These are phyloP conservation scores for Athripsodes cinereus DNA, from an alignment of 2,888 invertebrate species.

Conservation along the genomic window DNA sequence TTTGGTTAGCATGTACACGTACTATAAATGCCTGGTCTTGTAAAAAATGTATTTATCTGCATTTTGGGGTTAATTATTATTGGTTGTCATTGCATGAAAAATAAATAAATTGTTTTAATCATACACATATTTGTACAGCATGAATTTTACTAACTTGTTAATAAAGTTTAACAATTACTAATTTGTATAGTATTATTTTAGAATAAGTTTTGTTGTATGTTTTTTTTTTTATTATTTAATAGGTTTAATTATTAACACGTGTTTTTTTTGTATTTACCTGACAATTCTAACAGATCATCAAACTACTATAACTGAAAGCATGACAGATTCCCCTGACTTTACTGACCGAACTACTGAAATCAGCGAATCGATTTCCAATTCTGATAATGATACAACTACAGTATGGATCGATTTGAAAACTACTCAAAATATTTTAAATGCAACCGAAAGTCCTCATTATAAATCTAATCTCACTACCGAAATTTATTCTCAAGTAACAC, in stretches of 20 bases:
- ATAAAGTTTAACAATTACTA: not conserved
- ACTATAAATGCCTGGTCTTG: not conserved
- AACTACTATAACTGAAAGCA: slow-evolving; percentile 29
- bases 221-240: not conserved
- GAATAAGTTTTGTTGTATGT: not conserved
- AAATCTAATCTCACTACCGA: not conserved
- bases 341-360: not conserved
- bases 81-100: not conserved
- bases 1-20: too few species aligned
- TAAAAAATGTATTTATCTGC: not conserved
- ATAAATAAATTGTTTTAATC: not conserved
- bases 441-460: not conserved
- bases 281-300: slow-evolving; percentile 27
- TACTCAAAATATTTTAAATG: not conserved
- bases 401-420: not conserved
- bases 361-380: not conserved
- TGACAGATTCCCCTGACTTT: slow-evolving; percentile 7
- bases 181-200: not conserved
- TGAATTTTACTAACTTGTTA: not conserved
- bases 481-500: not conserved
- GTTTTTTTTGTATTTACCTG: slow-evolving; percentile 23
- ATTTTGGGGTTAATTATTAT: not conserved
- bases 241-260: not conserved
- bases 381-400: not conserved
- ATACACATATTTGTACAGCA: not conserved